phyloP scores from a whole-genome alignment of 1,140 invertebrate species.

The Rhyzopertha dominica region DNA sequence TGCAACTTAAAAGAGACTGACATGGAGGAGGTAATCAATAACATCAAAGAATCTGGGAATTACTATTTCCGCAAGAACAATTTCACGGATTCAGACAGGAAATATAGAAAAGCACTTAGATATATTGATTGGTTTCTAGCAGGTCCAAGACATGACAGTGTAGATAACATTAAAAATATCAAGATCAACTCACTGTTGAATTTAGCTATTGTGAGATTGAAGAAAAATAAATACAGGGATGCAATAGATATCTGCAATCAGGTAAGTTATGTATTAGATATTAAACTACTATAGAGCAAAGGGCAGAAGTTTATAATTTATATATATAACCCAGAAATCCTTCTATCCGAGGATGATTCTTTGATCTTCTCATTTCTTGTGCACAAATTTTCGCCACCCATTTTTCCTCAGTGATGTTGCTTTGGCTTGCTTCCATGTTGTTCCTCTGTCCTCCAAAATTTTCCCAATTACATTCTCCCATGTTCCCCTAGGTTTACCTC shows the following conservation, averaged over 20 bases:
- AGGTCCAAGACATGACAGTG: slow-evolving; percentile 34
- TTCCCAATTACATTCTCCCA: too few relatives aligned
- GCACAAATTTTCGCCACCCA: too few relatives aligned
- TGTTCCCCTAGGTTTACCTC: too few relatives aligned
- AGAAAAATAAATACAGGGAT: slow-evolving; percentile 55
- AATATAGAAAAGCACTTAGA: slow-evolving; percentile 69
- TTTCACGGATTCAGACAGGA: slow-evolving; percentile 57
- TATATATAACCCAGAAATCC: too few relatives aligned
- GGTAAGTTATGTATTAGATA: slow-evolving; percentile 44
- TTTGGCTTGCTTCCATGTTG: too few relatives aligned
- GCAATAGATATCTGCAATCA: slow-evolving; percentile 59
- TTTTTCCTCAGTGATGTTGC: too few relatives aligned
- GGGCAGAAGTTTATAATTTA: background rate
- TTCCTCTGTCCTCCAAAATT: too few relatives aligned
- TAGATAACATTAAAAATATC: slow-evolving; percentile 19
- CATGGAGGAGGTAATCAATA: slow-evolving; percentile 45
- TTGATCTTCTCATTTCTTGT: too few relatives aligned
- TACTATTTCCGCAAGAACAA: slow-evolving; percentile 57
- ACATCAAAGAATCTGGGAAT: slow-evolving; percentile 70
- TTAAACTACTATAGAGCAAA: background rate
- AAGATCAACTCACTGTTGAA: slow-evolving; percentile 56
- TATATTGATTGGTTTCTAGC: slow-evolving; percentile 56
- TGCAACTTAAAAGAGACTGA: slow-evolving; percentile 25
- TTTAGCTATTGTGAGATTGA: slow-evolving; percentile 63
- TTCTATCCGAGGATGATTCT: too few relatives aligned